Base-by-base conservation (phyloP, 2,888 invertebrate species). In the Tupiocoris notatus region DNA sequence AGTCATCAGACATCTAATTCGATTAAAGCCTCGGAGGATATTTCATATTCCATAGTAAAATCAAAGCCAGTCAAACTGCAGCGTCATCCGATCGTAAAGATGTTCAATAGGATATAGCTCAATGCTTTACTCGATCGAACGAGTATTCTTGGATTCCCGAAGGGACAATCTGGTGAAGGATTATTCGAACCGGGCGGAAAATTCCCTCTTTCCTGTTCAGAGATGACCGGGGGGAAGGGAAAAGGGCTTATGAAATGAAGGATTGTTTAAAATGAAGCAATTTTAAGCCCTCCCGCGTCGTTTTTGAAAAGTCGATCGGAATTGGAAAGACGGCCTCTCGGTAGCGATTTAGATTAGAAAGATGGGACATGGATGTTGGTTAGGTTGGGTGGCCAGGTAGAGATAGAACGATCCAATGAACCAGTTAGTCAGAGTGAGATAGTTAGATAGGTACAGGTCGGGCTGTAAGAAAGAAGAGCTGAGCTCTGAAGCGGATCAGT, bases 401-500 rank as follows among this genome's bases (percentile, higher is more conserved):
- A 63, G 63, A 63, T 7, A 20, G 59, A 59, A n/a, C 3, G 59
- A 6, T 59, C 59, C 17, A 3, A 12, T 39, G 39, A 39, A 7
- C 39, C 6, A 39, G 39, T 39, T 39, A 39, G 39, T 39, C 39
- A 3, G 39, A 39, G 39, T 39, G 39, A 39, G 39, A 39, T 39
- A 12, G 39, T 12, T 3, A 3, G 39, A 39, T 39, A 39, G 39
- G 39, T 12, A 12, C 39, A 12, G 39, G 3, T 7, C 12, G 3
- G 39, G 3, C 12, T 39, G 39, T 39, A 39, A 39, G 39, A 39
- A 39, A 59, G 16, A 21, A 67, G 23, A 20, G 18, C 21, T 57
- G 57, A 16, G 58, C 68, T 23, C 61, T 62, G 22, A 54, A 73
- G 62, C 73, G 63, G 73, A 73, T 61, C 73, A 73, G 62, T 62